A percentile compares a stretch with the other conserved stretches of the same genome.
phyloP scores from a whole-genome alignment of 2,888 invertebrate genomes.

The Andrena minutula region DNA sequence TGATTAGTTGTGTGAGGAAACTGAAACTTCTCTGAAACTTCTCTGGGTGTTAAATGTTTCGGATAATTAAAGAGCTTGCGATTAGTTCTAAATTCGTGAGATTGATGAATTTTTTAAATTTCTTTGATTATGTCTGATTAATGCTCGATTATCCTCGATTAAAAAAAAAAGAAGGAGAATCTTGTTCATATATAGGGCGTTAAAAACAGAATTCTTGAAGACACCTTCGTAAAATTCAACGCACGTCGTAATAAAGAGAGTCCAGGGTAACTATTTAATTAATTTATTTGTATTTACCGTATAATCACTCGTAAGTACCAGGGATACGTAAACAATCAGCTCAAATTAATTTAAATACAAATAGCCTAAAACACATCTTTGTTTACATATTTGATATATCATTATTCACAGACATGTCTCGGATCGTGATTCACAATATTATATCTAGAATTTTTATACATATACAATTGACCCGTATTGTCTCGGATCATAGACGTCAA shows the following conservation, averaged over 20 bases:
- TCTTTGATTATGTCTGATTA: too few species aligned
- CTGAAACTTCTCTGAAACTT: too few species aligned
- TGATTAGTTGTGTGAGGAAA: too few species aligned
- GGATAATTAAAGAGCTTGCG: too few species aligned
- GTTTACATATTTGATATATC: conserved; percentile 60
- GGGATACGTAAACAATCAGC: conserved; percentile 73
- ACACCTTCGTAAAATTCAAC: background rate
- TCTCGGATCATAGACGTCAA: conserved; percentile 62
- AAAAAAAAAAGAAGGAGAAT: too few species aligned
- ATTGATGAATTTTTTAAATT: too few species aligned
- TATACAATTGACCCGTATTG: conserved; percentile 71
- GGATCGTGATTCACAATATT: conserved; percentile 41
- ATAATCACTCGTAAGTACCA: conserved; percentile 73
- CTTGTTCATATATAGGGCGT: too few species aligned
- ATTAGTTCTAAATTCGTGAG: too few species aligned
- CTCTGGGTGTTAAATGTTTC: too few species aligned
- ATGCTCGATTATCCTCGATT: too few species aligned
- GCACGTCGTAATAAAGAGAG: background rate
- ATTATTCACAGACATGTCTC: conserved; percentile 69
- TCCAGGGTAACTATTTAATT: conserved; percentile 69
- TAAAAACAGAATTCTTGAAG: too few species aligned
- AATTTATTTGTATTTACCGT: conserved; percentile 74
- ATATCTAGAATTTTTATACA: conserved; percentile 66
- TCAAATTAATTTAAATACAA: conserved; percentile 73
- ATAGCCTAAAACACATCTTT: conserved; percentile 74